Percentiles rank a stretch among this genome's conserved stretches.
Conservation (phyloP, 2,113 vertebrate species). For the Bungarus multicinctus region DNA sequence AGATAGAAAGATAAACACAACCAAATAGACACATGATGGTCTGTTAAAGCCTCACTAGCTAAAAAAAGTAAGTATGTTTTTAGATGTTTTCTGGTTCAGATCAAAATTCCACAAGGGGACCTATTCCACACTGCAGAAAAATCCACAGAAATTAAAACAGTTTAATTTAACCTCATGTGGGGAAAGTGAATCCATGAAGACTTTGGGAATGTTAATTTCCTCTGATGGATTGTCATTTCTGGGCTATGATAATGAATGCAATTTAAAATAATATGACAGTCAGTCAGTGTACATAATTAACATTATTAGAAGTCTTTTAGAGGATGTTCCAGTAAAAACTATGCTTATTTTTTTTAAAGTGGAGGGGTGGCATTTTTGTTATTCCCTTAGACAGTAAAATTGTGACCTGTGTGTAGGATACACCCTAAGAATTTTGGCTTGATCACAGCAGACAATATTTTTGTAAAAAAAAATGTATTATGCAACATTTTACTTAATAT, state of each 20-base stretch:
- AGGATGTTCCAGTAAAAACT: conserved; percentile 27
- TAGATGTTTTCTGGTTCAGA: background rate
- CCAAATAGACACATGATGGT: background rate
- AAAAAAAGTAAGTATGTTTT: background rate
- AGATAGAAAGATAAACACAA: background rate
- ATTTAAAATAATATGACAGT: conserved; percentile 40
- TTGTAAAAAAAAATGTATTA: background rate
- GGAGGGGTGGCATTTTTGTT: background rate
- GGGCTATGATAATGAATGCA: conserved; percentile 34
- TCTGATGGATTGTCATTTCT: conserved; percentile 21
- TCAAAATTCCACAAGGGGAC: background rate
- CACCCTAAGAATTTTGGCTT: background rate
- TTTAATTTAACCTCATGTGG: conserved; percentile 14
- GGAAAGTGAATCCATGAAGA: conserved; percentile 40
- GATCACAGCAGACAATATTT: background rate
- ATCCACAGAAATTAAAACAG: background rate
- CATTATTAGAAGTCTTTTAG: conserved; percentile 10
- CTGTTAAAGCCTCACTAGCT: too few species aligned
- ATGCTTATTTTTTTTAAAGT: background rate
- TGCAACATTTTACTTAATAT: fast-evolving
- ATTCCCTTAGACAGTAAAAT: background rate
- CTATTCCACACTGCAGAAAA: background rate
- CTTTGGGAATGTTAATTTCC: conserved; percentile 41
- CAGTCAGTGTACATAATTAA: conserved; percentile 1
- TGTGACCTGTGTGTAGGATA: background rate